phyloP scores from a whole-genome alignment of 2,888 invertebrate species.

The Monopis laevigella region DNA sequence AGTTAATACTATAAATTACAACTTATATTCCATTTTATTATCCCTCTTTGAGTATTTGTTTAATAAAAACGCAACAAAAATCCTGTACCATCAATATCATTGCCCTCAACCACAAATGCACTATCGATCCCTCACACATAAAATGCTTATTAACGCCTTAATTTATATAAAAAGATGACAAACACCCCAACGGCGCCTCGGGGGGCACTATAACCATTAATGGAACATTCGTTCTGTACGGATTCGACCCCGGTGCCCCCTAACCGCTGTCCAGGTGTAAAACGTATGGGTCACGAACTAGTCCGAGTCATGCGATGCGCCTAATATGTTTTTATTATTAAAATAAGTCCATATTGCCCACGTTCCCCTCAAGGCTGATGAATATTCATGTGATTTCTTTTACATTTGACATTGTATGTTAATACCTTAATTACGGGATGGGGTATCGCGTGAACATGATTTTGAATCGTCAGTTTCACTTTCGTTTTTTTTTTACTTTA shows the following conservation, averaged over 20 bases:
- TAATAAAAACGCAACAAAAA: too few species aligned
- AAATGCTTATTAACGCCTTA: neutral
- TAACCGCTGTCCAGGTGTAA: slow-evolving; percentile 58
- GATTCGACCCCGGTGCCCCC: slow-evolving; percentile 19
- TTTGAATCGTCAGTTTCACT: too few species aligned
- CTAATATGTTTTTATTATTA: slow-evolving; percentile 14
- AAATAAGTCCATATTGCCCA: slow-evolving; percentile 10
- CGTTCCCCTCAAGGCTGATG: slow-evolving; percentile 3
- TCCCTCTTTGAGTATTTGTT: too few species aligned
- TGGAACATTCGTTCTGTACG: slow-evolving; percentile 8
- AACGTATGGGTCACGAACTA: slow-evolving; percentile 64
- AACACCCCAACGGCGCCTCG: neutral
- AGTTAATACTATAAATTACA: too few species aligned
- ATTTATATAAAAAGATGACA: slow-evolving; percentile 8
- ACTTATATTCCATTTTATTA: too few species aligned
- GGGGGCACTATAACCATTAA: slow-evolving; percentile 10
- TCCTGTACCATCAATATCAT: too few species aligned
- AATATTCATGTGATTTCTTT: slow-evolving; percentile 13
- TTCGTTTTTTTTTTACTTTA: too few species aligned
- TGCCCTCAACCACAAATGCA: too few species aligned
- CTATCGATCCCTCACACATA: neutral
- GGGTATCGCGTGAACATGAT: too few species aligned
- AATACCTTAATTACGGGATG: slow-evolving; percentile 2
- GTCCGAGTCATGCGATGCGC: slow-evolving; percentile 28
- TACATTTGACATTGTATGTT: slow-evolving; percentile 9